Evolutionary conservation across 1,140 invertebrate genomes (phyloP).

Genomic region (Brachionus sp.): DNA sequence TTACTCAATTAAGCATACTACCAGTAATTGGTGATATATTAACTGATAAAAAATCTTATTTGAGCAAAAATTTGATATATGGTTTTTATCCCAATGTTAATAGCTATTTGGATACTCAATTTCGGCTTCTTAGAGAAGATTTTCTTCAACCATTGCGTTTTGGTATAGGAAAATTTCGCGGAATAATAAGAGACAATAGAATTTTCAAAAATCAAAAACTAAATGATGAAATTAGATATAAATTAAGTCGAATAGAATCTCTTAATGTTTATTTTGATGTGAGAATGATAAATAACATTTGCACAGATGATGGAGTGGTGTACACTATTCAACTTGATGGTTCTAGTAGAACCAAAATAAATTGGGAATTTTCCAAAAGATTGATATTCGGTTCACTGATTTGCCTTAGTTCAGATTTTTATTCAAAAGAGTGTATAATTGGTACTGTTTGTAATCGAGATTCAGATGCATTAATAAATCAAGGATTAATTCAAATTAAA

Average conservation of each 20-base stretch:
- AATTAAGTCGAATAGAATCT: constrained; percentile 17
- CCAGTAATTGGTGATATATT: constrained; percentile 52
- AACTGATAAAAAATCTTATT: constrained; percentile 53
- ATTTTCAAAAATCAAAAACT: neutral
- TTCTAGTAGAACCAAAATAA: constrained; percentile 40
- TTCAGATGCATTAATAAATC: neutral
- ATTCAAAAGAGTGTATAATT: constrained; percentile 13
- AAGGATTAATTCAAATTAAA: constrained; percentile 12
- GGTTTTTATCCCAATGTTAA: constrained; percentile 66
- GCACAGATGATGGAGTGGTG: constrained; percentile 44
- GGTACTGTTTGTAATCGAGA: constrained; percentile 21
- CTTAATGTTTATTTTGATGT: constrained; percentile 45
- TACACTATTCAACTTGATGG: constrained; percentile 47
- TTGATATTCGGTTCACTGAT: constrained; percentile 64
- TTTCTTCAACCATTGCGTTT: constrained; percentile 58
- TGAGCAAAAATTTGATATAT: constrained; percentile 65
- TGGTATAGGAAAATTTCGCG: constrained; percentile 52
- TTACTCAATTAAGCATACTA: constrained; percentile 52
- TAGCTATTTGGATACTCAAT: constrained; percentile 73
- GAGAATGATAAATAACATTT: neutral
- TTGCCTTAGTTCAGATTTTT: constrained; percentile 16
- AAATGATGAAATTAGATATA: neutral
- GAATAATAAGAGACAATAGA: neutral
- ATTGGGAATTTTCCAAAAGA: constrained; percentile 58
- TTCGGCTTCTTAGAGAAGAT: constrained; percentile 72